These are phyloP conservation scores for Botia almorhae DNA, from an alignment of 2,797 vertebrate genomes.

Conservation along the genomic window DNA sequence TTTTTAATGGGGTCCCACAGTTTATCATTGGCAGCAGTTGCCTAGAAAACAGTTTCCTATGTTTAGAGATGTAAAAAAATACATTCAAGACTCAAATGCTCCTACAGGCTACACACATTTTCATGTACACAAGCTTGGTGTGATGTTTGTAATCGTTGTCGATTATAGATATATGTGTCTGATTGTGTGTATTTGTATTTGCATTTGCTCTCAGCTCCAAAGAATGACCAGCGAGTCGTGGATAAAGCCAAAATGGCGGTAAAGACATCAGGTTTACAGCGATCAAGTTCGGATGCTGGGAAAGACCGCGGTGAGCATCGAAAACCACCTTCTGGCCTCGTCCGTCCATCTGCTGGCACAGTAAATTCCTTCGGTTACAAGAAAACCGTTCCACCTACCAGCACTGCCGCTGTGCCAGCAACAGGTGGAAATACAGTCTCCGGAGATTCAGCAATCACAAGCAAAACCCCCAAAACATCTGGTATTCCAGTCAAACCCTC, in stretches of 20 bases:
- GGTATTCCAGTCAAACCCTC: slow-evolving; percentile 92
- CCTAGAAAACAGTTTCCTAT: neutral
- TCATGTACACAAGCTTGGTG: neutral
- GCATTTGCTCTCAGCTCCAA: slow-evolving; percentile 66
- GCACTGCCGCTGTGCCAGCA: slow-evolving; percentile 73
- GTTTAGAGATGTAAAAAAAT: neutral
- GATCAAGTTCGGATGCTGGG: slow-evolving; percentile 91
- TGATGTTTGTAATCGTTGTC: slow-evolving; percentile 15
- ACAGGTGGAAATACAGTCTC: slow-evolving; percentile 73
- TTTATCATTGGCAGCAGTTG: neutral
- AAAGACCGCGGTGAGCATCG: slow-evolving; percentile 88
- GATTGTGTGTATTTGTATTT: slow-evolving; percentile 1
- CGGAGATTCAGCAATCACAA: slow-evolving; percentile 73
- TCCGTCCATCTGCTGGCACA: slow-evolving; percentile 84
- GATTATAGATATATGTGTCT: neutral
- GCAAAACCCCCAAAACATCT: slow-evolving; percentile 89
- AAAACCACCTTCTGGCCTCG: slow-evolving; percentile 90
- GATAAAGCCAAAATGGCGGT: slow-evolving; percentile 90
- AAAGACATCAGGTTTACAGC: slow-evolving; percentile 87
- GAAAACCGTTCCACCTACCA: slow-evolving; percentile 79
- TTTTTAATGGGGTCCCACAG: slow-evolving; percentile 8
- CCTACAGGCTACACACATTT: neutral
- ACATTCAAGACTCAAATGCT: neutral
- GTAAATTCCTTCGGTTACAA: slow-evolving; percentile 92
- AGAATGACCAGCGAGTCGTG: slow-evolving; percentile 78